Percentiles rank a stretch among this genome's conserved stretches.
Conservation (phyloP, 53 echinoderm and acorn worm species). For the Echinometra lucunter region DNA sequence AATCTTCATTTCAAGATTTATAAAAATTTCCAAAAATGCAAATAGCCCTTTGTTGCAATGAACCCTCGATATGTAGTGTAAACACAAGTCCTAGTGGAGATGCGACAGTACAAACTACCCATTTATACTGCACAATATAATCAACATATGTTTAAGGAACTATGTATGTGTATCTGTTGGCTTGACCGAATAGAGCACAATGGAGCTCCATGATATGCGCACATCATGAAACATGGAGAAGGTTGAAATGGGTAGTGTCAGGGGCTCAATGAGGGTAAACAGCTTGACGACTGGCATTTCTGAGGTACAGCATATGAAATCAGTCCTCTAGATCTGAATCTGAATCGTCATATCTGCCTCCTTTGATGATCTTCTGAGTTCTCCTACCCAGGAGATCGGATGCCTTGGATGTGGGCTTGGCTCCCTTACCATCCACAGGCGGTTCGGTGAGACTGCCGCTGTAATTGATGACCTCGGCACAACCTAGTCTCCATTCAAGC, state of each 20-base stretch:
- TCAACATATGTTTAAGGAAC: too few species aligned
- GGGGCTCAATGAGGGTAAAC: background rate
- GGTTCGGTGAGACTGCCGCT: conserved; percentile 92
- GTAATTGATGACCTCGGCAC: conserved; percentile 92
- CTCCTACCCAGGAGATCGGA: conserved; percentile 74
- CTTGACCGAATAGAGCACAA: too few species aligned
- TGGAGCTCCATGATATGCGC: background rate
- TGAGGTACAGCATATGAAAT: background rate
- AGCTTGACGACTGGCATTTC: background rate
- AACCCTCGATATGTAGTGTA: too few species aligned
- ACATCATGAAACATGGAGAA: background rate
- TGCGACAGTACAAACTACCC: too few species aligned
- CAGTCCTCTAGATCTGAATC: conserved; percentile 89
- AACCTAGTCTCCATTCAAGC: conserved; percentile 97
- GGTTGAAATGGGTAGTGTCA: background rate
- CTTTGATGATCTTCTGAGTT: conserved; percentile 75
- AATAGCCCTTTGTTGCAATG: too few species aligned
- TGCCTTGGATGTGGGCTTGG: conserved; percentile 53
- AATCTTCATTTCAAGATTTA: too few species aligned
- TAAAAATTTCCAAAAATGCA: too few species aligned
- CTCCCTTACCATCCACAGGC: conserved; percentile 73
- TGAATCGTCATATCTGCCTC: conserved; percentile 84
- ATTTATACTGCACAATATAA: too few species aligned
- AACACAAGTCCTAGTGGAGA: too few species aligned
- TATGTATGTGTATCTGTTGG: too few species aligned